A percentile compares a stretch with the other conserved stretches of the same genome.
phyloP scores from a whole-genome alignment of 1,140 invertebrate species.

The Chelonus insularis region DNA sequence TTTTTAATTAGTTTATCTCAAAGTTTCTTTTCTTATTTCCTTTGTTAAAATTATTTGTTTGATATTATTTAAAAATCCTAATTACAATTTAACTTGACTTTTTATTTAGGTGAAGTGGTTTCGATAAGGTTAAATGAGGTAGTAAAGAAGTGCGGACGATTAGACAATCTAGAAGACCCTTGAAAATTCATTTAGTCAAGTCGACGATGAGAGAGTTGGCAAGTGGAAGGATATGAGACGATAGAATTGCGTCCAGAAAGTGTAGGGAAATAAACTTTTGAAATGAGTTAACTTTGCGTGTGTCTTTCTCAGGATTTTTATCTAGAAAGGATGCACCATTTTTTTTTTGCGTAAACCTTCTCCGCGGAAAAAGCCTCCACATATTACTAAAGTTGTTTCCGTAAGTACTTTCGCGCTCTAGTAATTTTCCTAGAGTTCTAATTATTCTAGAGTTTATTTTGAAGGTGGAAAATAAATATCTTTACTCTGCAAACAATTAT shows the following conservation, averaged over 20 bases:
- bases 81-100: no score
- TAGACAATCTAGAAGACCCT: slow-evolving; percentile 32
- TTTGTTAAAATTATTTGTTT: no score
- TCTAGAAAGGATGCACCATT: slow-evolving; percentile 24
- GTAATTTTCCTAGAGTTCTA: slow-evolving; percentile 25
- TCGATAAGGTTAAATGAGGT: slow-evolving; percentile 2
- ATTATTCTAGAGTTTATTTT: slow-evolving; percentile 23
- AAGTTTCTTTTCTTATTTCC: no score
- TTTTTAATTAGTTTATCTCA: no score
- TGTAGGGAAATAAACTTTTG: slow-evolving; percentile 41
- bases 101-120: not conserved
- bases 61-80: no score
- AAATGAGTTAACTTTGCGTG: slow-evolving; percentile 53
- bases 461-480: not conserved
- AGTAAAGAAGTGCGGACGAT: slow-evolving; percentile 19
- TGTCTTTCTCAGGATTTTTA: slow-evolving; percentile 44
- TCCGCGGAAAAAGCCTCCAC: slow-evolving; percentile 31
- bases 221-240: slow-evolving; percentile 22
- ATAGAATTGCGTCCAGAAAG: slow-evolving; percentile 25
- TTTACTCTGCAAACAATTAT: not conserved
- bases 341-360: slow-evolving; percentile 11
- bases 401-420: slow-evolving; percentile 8
- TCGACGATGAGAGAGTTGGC: slow-evolving; percentile 17
- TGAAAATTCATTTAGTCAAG: slow-evolving; percentile 49
- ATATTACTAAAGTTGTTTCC: slow-evolving; percentile 52